A percentile compares a stretch with the other conserved stretches of the same genome.
These are phyloP conservation scores for Argyrosomus japonicus DNA, from an alignment of 2,113 vertebrate genomes.

Conservation along the genomic window DNA sequence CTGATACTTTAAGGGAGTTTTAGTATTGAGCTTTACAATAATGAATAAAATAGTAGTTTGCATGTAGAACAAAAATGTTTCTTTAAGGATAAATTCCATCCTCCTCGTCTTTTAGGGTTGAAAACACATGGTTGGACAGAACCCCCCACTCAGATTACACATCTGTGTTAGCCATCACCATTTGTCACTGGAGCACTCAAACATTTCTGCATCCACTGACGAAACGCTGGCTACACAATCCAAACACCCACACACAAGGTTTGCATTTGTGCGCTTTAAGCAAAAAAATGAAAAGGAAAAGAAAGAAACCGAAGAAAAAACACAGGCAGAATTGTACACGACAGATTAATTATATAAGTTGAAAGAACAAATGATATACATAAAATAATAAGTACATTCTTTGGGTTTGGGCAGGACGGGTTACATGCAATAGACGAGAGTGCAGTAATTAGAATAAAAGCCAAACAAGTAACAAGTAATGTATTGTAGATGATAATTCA, in stretches of 20 bases:
- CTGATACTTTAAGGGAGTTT: not conserved
- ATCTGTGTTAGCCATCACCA: slow-evolving; percentile 82
- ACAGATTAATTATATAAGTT: not conserved
- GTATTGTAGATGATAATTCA: not conserved
- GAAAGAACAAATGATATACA: not conserved
- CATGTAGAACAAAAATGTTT: not conserved
- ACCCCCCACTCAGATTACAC: slow-evolving; percentile 78
- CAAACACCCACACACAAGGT: slow-evolving; percentile 50
- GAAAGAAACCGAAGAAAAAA: not conserved
- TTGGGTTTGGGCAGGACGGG: not conserved
- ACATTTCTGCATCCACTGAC: slow-evolving; percentile 72
- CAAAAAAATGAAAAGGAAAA: not conserved
- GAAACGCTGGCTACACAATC: slow-evolving; percentile 51
- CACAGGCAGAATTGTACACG: not conserved
- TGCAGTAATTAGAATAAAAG: not conserved
- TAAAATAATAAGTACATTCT: not conserved
- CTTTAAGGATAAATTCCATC: slow-evolving; percentile 1
- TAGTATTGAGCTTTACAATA: not conserved
- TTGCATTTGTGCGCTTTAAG: slow-evolving; percentile 14
- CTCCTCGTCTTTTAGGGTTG: slow-evolving; percentile 28
- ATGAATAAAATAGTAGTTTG: not conserved
- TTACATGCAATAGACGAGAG: not conserved
- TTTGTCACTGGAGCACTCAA: slow-evolving; percentile 76
- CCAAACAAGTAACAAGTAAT: not conserved
- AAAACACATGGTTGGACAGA: slow-evolving; percentile 50